phyloP scores from a whole-genome alignment of 2,888 invertebrate species.

The Dolichomitus sp. region DNA sequence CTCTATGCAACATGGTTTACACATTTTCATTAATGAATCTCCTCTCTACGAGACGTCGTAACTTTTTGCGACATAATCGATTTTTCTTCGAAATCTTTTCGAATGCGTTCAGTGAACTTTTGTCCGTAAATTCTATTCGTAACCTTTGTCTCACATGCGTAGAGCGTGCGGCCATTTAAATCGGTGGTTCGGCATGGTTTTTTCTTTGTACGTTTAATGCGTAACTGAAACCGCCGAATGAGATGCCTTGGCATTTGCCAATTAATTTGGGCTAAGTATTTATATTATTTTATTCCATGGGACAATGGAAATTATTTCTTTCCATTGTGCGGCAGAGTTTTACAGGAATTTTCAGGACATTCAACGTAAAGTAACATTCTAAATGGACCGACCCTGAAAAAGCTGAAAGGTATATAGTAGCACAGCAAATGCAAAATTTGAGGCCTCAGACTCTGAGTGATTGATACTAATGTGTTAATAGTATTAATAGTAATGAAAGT shows the following conservation, averaged over 20 bases:
- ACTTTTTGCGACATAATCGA: slow-evolving; percentile 13
- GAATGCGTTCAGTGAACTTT: not conserved
- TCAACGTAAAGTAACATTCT: not conserved
- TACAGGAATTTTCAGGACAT: not conserved
- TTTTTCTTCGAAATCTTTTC: not conserved
- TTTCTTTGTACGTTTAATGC: slow-evolving; percentile 8
- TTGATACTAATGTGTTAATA: not conserved
- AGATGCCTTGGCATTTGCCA: not conserved
- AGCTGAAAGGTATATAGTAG: not conserved
- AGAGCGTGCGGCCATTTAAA: slow-evolving; percentile 62
- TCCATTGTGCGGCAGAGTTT: not conserved
- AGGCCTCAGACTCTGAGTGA: not conserved
- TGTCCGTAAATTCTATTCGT: slow-evolving; percentile 12
- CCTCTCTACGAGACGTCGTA: not conserved
- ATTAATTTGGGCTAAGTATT: not conserved
- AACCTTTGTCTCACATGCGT: slow-evolving; percentile 47
- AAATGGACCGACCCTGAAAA: not conserved
- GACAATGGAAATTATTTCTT: not conserved
- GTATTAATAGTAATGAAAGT: not conserved
- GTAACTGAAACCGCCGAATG: not conserved
- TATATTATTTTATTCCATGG: not conserved
- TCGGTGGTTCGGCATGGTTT: slow-evolving; percentile 53
- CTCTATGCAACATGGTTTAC: not conserved
- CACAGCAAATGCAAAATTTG: not conserved
- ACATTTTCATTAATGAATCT: not conserved